Evolutionary conservation across 2,797 vertebrate genomes (phyloP).

Genomic region (Phylloscopus collybita): DNA sequence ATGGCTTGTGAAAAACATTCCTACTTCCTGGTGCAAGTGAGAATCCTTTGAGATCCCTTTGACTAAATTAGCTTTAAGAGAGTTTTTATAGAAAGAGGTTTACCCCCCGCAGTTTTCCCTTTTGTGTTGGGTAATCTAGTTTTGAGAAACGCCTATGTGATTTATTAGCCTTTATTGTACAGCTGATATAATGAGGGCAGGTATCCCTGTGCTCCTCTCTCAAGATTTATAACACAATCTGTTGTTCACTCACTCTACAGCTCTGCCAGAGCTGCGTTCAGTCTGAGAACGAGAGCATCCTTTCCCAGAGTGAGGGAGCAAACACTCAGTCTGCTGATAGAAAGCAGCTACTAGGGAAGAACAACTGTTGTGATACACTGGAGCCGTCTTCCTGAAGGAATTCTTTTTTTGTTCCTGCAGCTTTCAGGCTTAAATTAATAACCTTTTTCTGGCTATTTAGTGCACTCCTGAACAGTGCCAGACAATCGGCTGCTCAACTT

Average conservation of each 20-base stretch:
- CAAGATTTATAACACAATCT: conserved; percentile 69
- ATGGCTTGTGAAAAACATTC: background rate
- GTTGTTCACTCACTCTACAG: conserved; percentile 68
- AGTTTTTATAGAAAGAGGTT: conserved; percentile 38
- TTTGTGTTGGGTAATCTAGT: conserved; percentile 53
- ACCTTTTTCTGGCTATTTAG: conserved; percentile 64
- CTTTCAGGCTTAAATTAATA: conserved; percentile 76
- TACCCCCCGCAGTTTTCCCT: conserved; percentile 14
- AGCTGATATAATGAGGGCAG: conserved; percentile 73
- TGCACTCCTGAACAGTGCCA: conserved; percentile 56
- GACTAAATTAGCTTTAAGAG: conserved; percentile 22
- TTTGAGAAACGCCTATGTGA: conserved; percentile 30
- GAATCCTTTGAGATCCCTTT: conserved; percentile 14
- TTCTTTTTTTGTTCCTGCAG: conserved; percentile 66
- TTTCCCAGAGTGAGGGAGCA: conserved; percentile 62
- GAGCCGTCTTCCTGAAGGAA: conserved; percentile 69
- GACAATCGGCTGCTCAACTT: conserved; percentile 67
- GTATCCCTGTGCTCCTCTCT: conserved; percentile 66
- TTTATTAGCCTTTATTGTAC: conserved; percentile 67
- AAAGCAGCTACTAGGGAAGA: conserved; percentile 58
- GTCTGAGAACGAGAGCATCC: conserved; percentile 63
- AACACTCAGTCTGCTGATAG: conserved; percentile 47
- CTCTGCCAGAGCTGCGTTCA: conserved; percentile 74
- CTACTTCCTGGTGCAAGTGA: background rate
- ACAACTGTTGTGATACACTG: conserved; percentile 48